Evolutionary conservation across 53 echinoderm and acorn worm genomes (phyloP).

Genomic region (Pentamera pediparva): DNA sequence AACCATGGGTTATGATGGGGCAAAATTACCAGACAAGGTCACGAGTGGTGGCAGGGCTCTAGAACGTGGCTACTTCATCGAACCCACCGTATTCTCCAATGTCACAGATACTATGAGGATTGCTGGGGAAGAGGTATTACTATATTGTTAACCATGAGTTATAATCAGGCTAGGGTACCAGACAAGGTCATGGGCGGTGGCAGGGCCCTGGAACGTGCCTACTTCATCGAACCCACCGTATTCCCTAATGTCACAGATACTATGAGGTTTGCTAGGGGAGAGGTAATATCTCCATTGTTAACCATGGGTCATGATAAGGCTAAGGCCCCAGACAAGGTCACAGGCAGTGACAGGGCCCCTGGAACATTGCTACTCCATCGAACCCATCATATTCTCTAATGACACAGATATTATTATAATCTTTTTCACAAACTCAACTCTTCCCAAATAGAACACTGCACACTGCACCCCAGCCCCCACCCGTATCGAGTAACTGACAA

Average conservation of each 20-base stretch:
- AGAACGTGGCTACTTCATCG: constrained; percentile 83
- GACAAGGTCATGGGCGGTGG: neutral
- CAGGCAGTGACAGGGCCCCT: constrained; percentile 55
- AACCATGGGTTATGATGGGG: no score
- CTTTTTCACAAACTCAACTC: no score
- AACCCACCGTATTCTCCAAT: constrained; percentile 82
- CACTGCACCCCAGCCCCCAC: no score
- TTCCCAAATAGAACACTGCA: neutral
- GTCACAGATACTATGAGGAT: constrained; percentile 93
- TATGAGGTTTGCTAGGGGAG: no score
- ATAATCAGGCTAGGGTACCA: no score
- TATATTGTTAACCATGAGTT: no score
- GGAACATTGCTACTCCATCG: constrained; percentile 81
- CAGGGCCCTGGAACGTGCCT: neutral
- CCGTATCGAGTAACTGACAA: no score
- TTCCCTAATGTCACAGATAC: no score
- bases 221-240: neutral
- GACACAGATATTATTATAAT: constrained; percentile 91
- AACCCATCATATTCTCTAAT: constrained; percentile 81
- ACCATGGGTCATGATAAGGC: no score
- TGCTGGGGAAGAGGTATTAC: constrained; percentile 82
- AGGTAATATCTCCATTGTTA: no score
- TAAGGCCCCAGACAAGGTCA: no score
- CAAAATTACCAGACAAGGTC: no score
- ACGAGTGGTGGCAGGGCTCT: constrained; percentile 56